Evolutionary conservation across 2,888 invertebrate genomes (phyloP), one percentile per base, ranked within the genome.

Genomic region (Erebia palarica): DNA sequence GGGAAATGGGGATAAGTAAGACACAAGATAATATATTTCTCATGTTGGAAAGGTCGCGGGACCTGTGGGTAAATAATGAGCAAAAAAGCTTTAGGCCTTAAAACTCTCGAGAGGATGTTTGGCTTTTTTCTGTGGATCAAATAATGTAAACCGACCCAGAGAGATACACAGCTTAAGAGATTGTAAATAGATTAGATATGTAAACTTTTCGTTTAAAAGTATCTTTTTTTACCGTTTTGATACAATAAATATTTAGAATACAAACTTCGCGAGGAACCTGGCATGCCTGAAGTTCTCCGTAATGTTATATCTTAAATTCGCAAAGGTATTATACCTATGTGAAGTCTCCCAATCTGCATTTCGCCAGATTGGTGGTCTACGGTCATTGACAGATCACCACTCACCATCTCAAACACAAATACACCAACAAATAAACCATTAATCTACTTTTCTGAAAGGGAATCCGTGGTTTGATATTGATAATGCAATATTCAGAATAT

Each of bases 1-100:
- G 57, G 49, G 18, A 55, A 53, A 55, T 18, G 49, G 49, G 65
- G 61, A 72, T 68, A 68, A 69, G 53, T n/a, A 59, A 65, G 65
- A 65, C 21, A 60, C 42, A 59, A 65, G 53, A 60, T 60, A 42
- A n/a, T 53, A 13, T 44, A 55, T 44, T 65, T 55, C 36, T 63
- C 11, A 51, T 14, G 49, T 64, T 64, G 51, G 67, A 49, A 67
- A 67, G 67, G 49, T 55, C 57, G 65, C 57, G 65, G 57, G 55
- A 42, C 18, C 36, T 18, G 16, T 66, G 21, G 21, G 57, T 57
- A 66, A 57, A 66, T 66, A 66, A 42, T 55, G 47, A 58, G 47
- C 63, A 63, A 58, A 59, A 67, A 67, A 49, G 13, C 14, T 49
- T 59, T 58, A 49, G 58, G 47, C 16, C 49, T 49, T 59, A 27